These are phyloP conservation scores for Melipona quadrifasciata DNA, from an alignment of 1,140 invertebrate species.

Conservation along the genomic window DNA sequence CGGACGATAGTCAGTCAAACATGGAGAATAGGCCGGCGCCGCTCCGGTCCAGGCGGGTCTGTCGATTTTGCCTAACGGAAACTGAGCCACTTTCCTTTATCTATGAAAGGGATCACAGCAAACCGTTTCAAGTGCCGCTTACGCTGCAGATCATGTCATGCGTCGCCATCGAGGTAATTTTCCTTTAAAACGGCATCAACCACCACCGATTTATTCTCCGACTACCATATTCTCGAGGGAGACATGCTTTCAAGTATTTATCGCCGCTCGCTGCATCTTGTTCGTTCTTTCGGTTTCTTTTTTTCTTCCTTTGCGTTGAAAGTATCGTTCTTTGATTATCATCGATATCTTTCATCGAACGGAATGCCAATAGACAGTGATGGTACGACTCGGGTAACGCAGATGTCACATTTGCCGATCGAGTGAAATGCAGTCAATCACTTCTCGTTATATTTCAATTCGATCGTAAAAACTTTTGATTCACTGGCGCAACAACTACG, in stretches of 20 bases:
- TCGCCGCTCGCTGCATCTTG: too few species aligned
- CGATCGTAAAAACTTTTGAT: neutral
- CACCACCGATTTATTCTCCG: neutral
- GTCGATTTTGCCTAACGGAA: conserved; percentile 87
- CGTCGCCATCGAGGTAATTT: conserved; percentile 87
- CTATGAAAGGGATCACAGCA: conserved; percentile 83
- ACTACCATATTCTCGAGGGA: neutral
- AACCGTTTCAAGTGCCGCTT: conserved; percentile 83
- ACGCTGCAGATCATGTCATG: conserved; percentile 89
- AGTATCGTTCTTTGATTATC: neutral
- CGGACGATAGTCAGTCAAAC: conserved; percentile 59
- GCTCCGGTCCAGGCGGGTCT: conserved; percentile 84
- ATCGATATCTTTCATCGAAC: conserved; percentile 6
- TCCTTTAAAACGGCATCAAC: conserved; percentile 11
- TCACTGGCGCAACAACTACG: neutral
- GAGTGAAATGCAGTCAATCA: neutral
- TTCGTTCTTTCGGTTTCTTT: neutral
- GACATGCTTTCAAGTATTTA: neutral
- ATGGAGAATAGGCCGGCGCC: conserved; percentile 84
- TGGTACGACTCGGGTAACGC: conserved; percentile 5
- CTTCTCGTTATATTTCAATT: neutral
- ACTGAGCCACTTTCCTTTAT: conserved; percentile 84
- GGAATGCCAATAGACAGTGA: conserved; percentile 16
- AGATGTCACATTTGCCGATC: conserved; percentile 13
- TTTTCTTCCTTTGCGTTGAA: neutral